Percentiles rank a stretch among this genome's conserved stretches.
These are phyloP conservation scores for Salmo trutta DNA, from an alignment of 2,797 vertebrate genomes.

Conservation along the genomic window DNA sequence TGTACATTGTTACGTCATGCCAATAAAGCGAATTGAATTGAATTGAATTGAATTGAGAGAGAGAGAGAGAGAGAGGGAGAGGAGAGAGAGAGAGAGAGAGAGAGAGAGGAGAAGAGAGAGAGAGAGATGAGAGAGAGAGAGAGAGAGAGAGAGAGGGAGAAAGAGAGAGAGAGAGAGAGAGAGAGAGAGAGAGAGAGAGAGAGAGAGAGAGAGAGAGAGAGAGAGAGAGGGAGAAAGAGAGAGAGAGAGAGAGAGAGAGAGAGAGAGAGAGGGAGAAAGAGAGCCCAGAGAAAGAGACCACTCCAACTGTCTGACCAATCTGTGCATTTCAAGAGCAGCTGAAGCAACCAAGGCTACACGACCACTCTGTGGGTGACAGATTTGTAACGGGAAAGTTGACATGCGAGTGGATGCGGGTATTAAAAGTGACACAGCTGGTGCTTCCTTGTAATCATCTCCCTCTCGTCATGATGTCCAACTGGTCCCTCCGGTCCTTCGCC, in stretches of 20 bases:
- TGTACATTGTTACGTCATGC: too few species aligned
- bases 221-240: too few species aligned
- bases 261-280: neutral
- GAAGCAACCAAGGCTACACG: neutral
- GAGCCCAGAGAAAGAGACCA: neutral
- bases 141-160: too few species aligned
- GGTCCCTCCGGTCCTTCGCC: neutral
- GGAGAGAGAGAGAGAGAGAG: too few species aligned
- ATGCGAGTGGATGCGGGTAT: neutral
- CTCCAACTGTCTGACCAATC: constrained; percentile 9
- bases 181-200: too few species aligned
- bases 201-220: too few species aligned
- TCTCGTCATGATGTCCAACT: neutral
- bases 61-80: too few species aligned
- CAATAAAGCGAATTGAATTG: too few species aligned
- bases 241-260: neutral
- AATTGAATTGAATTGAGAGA: too few species aligned
- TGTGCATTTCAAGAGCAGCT: constrained; percentile 6
- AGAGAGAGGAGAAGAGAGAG: too few species aligned
- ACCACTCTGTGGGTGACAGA: neutral
- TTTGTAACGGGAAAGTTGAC: neutral
- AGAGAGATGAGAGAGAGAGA: too few species aligned
- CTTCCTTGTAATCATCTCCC: neutral
- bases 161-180: too few species aligned
- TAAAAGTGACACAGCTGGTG: constrained; percentile 10